Evolutionary conservation across 2,113 vertebrate species (phyloP).

Genomic region (Cardinalis cardinalis): DNA sequence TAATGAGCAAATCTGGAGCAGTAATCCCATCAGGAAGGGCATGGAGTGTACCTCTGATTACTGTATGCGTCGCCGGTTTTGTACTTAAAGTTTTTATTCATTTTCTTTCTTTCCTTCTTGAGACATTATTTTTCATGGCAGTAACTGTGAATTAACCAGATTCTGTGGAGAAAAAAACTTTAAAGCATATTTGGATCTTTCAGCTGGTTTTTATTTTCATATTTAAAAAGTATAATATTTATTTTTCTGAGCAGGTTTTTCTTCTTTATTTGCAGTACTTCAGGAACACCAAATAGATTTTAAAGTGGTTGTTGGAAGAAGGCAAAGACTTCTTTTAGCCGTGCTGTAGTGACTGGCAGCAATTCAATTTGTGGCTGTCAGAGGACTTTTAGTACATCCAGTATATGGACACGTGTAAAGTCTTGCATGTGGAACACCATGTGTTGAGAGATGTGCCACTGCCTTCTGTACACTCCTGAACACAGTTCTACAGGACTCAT

Average conservation of each 20-base stretch:
- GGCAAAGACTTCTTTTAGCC: neutral
- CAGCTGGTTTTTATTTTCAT: neutral
- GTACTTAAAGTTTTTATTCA: neutral
- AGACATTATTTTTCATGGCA: neutral
- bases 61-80: neutral
- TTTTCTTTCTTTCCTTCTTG: neutral
- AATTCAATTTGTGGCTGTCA: neutral
- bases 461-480: neutral
- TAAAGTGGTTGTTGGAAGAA: neutral
- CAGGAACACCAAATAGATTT: neutral
- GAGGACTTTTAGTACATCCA: neutral
- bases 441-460: neutral
- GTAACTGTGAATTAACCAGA: neutral
- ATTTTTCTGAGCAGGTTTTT: neutral
- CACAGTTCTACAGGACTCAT: accelerated
- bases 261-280: neutral
- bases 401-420: neutral
- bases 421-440: neutral
- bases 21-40: neutral
- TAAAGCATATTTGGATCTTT: neutral
- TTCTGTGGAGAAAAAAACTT: neutral
- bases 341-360: neutral
- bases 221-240: neutral
- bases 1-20: conserved; percentile 31
- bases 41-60: neutral